Conservation (phyloP, 2,888 invertebrate genomes). For the Tridacna gigas region DNA sequence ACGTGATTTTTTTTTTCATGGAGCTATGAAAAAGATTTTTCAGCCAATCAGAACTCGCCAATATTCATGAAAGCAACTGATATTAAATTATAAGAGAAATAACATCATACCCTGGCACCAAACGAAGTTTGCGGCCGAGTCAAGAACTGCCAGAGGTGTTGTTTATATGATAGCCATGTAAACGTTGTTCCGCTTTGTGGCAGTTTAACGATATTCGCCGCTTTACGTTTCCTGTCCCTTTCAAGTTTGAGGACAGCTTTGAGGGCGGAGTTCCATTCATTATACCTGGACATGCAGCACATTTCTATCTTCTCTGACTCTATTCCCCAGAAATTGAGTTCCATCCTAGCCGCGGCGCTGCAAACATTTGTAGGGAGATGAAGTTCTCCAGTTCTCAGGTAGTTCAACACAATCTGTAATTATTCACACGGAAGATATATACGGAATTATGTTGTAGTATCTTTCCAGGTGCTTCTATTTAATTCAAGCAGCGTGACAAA, state of each 20-base stretch:
- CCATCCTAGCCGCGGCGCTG: slow-evolving; percentile 7
- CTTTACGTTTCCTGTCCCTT: slow-evolving; percentile 7
- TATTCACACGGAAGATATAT: too few relatives aligned
- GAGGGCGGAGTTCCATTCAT: slow-evolving; percentile 14
- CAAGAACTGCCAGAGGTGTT: slow-evolving; percentile 10
- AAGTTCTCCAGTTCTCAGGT: slow-evolving; percentile 8
- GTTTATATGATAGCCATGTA: not conserved
- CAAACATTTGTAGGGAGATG: slow-evolving; percentile 8
- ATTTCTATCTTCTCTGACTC: slow-evolving; percentile 9
- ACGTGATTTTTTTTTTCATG: too few relatives aligned
- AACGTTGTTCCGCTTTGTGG: not conserved
- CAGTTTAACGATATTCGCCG: not conserved
- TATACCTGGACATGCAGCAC: slow-evolving; percentile 23
- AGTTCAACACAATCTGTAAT: slow-evolving; percentile 5
- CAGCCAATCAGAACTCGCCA: too few relatives aligned
- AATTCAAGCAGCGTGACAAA: too few relatives aligned
- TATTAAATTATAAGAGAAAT: too few relatives aligned
- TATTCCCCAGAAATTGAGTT: slow-evolving; percentile 23
- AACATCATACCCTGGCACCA: not conserved
- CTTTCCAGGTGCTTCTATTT: too few relatives aligned
- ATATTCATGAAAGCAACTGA: too few relatives aligned
- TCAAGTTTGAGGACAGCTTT: slow-evolving; percentile 11
- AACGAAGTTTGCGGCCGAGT: slow-evolving; percentile 4
- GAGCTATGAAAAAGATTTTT: too few relatives aligned
- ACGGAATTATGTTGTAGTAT: too few relatives aligned